Base-by-base conservation (phyloP, 2,113 vertebrate genomes). In the Cinclus cinclus region DNA sequence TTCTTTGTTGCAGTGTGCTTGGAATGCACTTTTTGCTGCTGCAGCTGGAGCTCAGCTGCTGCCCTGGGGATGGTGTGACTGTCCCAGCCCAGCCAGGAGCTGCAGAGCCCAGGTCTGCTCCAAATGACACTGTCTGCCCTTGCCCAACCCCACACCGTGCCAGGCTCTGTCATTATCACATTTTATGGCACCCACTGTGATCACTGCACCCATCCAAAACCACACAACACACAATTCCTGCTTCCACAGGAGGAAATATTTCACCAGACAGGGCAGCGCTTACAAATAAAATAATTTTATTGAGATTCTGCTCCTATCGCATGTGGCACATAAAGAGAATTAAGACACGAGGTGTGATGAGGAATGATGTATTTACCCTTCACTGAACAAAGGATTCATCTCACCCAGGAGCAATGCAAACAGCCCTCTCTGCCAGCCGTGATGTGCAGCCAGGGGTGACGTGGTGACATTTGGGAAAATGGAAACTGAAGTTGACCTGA, bases 281-380 rank as follows among this genome's bases (percentile, higher is more conserved):
- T 97, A 94, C 64, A 94, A 97, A 97, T 15, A 52, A 83, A 94
- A 75, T 73, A 2, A 68, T 93, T 97, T 97, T 97, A 98, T 97
- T 96, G 85, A 95, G 78, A 77, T 83, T 90, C 90, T 92, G 83
- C 93, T 95, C 41, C 95, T 91, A 68, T 7, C 95, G 93, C 64
- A 23, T 10, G 69, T 92, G 89, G 79, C 85, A 91, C 86, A 50
- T 41, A 65, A 52, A 95, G 93, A 97, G 95, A 94, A 78, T 94
- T 95, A 95, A 97, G 97, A 98, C 95, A 92, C 71, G 17, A 95
- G 90, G 91, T 94, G 84, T 59, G 67, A 89, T 85, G 92, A 90
- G 78, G 47, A 95, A 80, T 50, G 74, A 83, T 16, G 37, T 8
- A 25, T 93, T 94, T 33, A 91, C 84, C 75, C 94, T 93, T 95